phyloP scores from a whole-genome alignment of 2,113 vertebrate species.

The Pleuronectes platessa region DNA sequence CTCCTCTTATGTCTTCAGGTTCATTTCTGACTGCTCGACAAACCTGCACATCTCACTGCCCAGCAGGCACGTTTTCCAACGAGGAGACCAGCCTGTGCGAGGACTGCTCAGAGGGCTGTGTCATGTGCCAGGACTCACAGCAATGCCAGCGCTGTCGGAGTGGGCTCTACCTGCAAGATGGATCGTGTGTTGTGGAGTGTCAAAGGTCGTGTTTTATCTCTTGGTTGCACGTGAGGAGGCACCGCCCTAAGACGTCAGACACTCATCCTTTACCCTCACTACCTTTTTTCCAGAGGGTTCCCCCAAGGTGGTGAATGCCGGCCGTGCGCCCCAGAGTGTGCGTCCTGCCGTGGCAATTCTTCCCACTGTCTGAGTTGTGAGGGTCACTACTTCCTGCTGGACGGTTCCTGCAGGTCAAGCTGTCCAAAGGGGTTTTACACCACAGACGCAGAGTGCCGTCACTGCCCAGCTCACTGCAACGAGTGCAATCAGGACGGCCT shows the following conservation, averaged over 20 bases:
- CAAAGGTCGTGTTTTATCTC: constrained; percentile 70
- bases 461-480: constrained; percentile 85
- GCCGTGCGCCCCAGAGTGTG: constrained; percentile 83
- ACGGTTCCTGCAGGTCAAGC: constrained; percentile 74
- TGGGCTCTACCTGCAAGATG: constrained; percentile 83
- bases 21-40: constrained; percentile 78
- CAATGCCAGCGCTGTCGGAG: constrained; percentile 83
- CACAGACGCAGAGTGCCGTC: constrained; percentile 80
- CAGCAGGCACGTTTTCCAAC: constrained; percentile 83
- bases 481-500: constrained; percentile 82
- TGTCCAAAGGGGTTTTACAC: constrained; percentile 84
- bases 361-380: constrained; percentile 86
- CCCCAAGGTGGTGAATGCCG: constrained; percentile 73
- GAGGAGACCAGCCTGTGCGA: constrained; percentile 82
- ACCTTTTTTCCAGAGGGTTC: constrained; percentile 82
- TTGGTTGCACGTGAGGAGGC: background rate
- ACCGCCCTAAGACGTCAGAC: background rate
- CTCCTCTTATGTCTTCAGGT: constrained; percentile 62
- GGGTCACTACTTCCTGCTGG: constrained; percentile 75
- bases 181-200: constrained; percentile 84
- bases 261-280: background rate
- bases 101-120: constrained; percentile 82
- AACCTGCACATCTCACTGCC: constrained; percentile 82
- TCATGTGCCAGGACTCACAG: constrained; percentile 72
- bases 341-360: constrained; percentile 81